Conservation (phyloP, 1,140 invertebrate genomes). For the Drosophila pachea region DNA sequence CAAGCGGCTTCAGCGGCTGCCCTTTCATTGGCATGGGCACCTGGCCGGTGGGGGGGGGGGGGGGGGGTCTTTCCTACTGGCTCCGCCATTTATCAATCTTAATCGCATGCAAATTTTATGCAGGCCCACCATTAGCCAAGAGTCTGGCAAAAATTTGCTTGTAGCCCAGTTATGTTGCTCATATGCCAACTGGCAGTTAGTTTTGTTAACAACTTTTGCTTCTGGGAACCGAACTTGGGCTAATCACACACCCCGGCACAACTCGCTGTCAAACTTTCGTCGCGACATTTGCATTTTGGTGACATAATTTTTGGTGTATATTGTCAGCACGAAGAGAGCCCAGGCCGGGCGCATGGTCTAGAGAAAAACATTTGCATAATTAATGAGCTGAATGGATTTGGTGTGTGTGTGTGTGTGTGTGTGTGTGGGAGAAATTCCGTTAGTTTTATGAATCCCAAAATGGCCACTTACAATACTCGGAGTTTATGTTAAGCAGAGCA, state of each 20-base stretch:
- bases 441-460: conserved; percentile 27
- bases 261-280: conserved; percentile 13
- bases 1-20: background rate
- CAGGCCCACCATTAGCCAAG: conserved; percentile 44
- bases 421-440: conserved; percentile 16
- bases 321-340: conserved; percentile 23
- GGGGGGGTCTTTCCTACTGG: background rate
- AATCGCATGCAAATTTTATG: conserved; percentile 71
- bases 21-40: background rate
- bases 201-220: conserved; percentile 65
- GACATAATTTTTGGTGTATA: conserved; percentile 59
- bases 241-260: conserved; percentile 52
- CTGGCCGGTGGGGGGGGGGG: background rate
- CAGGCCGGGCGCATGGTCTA: conserved; percentile 46
- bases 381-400: conserved; percentile 44
- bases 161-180: conserved; percentile 40
- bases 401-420: no score
- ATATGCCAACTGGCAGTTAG: conserved; percentile 38
- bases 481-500: conserved; percentile 1
- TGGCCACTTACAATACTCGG: conserved; percentile 1
- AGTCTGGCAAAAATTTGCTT: conserved; percentile 49
- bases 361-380: conserved; percentile 65
- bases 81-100: conserved; percentile 60
- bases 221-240: conserved; percentile 37
- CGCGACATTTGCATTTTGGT: conserved; percentile 64